A percentile compares a stretch with the other conserved stretches of the same genome.
These are phyloP conservation scores for Caerostris darwini DNA, from an alignment of 1,140 invertebrate genomes.

Conservation along the genomic window DNA sequence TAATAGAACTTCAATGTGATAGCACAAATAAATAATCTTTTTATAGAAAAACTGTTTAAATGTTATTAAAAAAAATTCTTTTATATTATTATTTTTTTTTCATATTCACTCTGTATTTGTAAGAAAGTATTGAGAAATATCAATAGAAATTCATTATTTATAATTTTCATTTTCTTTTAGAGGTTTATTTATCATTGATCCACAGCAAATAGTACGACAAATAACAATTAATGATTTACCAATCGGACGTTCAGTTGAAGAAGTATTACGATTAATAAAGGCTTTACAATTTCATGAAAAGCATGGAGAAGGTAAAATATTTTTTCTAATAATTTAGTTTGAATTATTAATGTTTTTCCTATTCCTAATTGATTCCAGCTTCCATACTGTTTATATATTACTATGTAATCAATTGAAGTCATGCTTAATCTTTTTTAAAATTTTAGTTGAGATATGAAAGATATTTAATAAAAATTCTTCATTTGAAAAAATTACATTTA, in stretches of 20 bases:
- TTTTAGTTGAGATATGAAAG: no score
- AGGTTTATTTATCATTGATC: constrained; percentile 85
- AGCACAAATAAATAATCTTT: no score
- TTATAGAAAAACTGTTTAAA: no score
- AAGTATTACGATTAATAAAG: constrained; percentile 93
- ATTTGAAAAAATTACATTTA: no score
- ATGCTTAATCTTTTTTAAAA: constrained; percentile 9
- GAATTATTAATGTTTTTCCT: neutral
- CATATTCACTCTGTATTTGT: no score
- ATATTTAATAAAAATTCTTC: no score
- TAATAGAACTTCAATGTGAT: no score
- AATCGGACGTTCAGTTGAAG: constrained; percentile 95
- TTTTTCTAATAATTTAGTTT: neutral
- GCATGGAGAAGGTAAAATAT: constrained; percentile 87
- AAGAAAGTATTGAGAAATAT: neutral
- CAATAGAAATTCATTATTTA: neutral
- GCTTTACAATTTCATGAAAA: constrained; percentile 96
- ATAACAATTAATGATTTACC: constrained; percentile 89
- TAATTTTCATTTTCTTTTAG: constrained; percentile 79
- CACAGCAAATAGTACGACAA: constrained; percentile 86
- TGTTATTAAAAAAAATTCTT: no score
- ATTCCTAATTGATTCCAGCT: neutral
- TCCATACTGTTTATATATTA: neutral
- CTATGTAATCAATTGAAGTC: neutral
- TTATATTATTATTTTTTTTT: no score